A percentile compares a stretch with the other conserved stretches of the same genome.
Conservation (phyloP, 2,113 vertebrate species). For the Mormoops blainvillei region DNA sequence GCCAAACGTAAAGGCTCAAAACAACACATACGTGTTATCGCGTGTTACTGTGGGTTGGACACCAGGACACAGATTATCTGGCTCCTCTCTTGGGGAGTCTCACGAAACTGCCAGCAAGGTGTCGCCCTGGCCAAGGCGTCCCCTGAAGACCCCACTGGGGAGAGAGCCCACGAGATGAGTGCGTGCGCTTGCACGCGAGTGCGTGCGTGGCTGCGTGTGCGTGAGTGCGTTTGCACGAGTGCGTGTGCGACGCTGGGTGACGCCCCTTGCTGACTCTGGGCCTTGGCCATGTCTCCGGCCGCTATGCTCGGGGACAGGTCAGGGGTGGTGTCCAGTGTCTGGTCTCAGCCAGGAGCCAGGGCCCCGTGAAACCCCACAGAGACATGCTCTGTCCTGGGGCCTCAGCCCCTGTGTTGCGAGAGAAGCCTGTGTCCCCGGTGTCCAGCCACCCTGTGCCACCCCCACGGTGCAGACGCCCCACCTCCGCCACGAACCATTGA, state of each 20-base stretch:
- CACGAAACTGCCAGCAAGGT: background rate
- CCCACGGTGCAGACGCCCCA: accelerated
- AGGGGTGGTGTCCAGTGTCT: accelerated
- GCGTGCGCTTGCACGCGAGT: too few species aligned
- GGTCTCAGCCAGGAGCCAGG: background rate
- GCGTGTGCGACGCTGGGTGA: too few species aligned
- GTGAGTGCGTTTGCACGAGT: too few species aligned
- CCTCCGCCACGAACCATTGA: accelerated
- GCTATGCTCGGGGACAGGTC: accelerated
- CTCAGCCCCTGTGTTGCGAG: background rate
- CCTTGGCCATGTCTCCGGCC: accelerated
- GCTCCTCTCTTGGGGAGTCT: background rate
- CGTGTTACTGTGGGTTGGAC: background rate
- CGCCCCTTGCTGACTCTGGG: too few species aligned
- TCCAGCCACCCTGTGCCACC: accelerated
- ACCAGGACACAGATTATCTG: background rate
- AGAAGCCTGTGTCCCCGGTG: accelerated
- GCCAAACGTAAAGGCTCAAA: background rate
- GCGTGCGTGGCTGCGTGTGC: background rate
- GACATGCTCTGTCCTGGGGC: background rate
- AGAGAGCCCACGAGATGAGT: background rate
- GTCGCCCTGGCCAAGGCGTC: accelerated
- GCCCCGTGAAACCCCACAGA: too few species aligned
- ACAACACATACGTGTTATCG: accelerated
- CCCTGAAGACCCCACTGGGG: accelerated